These are phyloP conservation scores for Psephotus haematonotus DNA, from an alignment of 2,113 vertebrate genomes.

Conservation along the genomic window DNA sequence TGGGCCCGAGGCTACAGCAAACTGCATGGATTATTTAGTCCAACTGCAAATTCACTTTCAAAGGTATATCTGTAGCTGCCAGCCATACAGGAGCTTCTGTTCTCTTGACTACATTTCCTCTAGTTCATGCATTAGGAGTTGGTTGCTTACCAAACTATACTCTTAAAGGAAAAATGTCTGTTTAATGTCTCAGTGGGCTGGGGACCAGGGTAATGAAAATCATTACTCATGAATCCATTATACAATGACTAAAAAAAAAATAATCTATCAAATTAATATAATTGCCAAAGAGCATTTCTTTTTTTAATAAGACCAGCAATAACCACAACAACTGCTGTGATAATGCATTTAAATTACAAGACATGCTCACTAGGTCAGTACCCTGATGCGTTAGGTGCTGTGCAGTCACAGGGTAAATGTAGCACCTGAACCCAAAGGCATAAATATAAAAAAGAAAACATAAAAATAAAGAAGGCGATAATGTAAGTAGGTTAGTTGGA, in stretches of 20 bases:
- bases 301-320: constrained; percentile 2
- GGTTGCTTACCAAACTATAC: not conserved
- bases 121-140: not conserved
- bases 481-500: not conserved
- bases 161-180: not conserved
- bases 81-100: constrained; percentile 15
- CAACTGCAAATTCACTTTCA: constrained; percentile 20
- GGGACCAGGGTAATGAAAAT: constrained; percentile 1
- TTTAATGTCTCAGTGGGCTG: not conserved
- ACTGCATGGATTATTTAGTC: not conserved
- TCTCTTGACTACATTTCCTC: not conserved
- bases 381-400: not conserved
- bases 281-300: not conserved
- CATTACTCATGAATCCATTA: not conserved
- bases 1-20: not conserved
- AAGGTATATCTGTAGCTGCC: constrained; percentile 5
- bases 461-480: not conserved
- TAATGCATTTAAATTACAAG: not conserved
- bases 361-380: not conserved
- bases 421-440: not conserved
- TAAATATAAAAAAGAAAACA: not conserved
- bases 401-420: not conserved
- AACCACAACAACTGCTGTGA: not conserved
- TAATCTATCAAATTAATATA: not conserved
- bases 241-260: not conserved